These are phyloP conservation scores for Drosophila mulleri DNA, from an alignment of 2,888 invertebrate genomes.

Conservation along the genomic window DNA sequence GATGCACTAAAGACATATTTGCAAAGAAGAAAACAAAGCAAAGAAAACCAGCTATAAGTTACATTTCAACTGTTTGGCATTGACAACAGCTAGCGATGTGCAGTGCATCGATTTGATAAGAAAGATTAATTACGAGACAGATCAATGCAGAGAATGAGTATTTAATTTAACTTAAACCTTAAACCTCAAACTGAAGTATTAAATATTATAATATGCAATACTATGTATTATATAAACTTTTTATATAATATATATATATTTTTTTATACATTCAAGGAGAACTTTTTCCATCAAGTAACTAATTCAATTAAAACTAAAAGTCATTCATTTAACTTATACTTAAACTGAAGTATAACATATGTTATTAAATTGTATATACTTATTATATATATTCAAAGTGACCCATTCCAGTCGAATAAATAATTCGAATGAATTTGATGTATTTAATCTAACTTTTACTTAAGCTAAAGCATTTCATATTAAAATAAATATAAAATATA, in stretches of 20 bases:
- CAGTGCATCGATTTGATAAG: neutral
- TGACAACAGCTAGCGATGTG: conserved; percentile 10
- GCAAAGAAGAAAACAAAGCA: conserved; percentile 21
- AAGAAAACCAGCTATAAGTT: conserved; percentile 32
- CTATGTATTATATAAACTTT: neutral
- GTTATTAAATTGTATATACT: too few species aligned
- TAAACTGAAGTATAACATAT: too few species aligned
- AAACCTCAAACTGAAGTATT: neutral
- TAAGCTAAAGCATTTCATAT: too few species aligned
- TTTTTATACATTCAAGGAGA: too few species aligned
- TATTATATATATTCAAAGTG: too few species aligned
- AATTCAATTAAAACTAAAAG: too few species aligned
- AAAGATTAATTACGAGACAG: neutral
- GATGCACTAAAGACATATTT: conserved; percentile 57
- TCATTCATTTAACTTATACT: too few species aligned
- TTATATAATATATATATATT: neutral
- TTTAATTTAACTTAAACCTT: neutral
- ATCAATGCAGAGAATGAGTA: neutral
- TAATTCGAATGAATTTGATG: too few species aligned
- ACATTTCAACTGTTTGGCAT: conserved; percentile 44
- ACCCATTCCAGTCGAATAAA: neutral
- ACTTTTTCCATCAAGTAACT: too few species aligned
- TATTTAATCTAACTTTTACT: too few species aligned
- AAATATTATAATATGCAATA: too few species aligned
- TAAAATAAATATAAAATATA: too few species aligned